Evolutionary conservation across 92 coral and sea anemone species (phyloP), one percentile per base, ranked within the genome.

Genomic region (Montipora capitata): DNA sequence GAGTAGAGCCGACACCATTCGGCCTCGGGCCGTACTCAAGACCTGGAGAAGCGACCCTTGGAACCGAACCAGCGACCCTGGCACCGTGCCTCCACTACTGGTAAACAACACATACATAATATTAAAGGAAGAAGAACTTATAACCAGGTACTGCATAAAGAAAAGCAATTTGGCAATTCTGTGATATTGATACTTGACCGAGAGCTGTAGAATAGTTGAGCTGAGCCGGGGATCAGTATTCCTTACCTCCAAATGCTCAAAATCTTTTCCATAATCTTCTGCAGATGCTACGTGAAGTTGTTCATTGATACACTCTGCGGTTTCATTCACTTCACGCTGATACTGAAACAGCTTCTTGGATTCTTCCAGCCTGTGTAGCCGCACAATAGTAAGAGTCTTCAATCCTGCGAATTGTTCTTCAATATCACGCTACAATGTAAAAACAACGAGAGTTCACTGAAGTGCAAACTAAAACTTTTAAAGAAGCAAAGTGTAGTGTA

Each of bases 221-320:
- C 35, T 27, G 0, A 27, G 35, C 35, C 35, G 35, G 35, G 2
- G 35, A 27, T 27, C 2, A 62, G 7, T 62, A 2, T 18, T 10
- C 5, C 87, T 4, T 68, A 94, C 98, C 96, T 96, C 96, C 16
- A 97, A 91, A 80, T 97, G 98, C 44, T 97, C 99, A 80, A 97
- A 96, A 94, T 97, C 99, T 63, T 92, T 96, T 74, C 99, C 99
- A 73, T 97, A 97, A 68, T 97, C 99, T 80, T 97, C 99, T 3
- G 97, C 89, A 27, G 98, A 87, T 39, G 99, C 98, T 39, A 74
- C 91, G 17, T 94, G 96, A 39, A 96, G 92, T 74, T 97, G 99
- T 49, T 97, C 98, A 57, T 88, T 96, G 78, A 97, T 94, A 96
- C 96, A 96, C 84, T 95, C 99, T 64, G 98, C 94, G 20, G 93